Percentiles rank a stretch among this genome's conserved stretches.
Conservation (phyloP, 1,140 invertebrate species). For the Glossosoma conforme region DNA sequence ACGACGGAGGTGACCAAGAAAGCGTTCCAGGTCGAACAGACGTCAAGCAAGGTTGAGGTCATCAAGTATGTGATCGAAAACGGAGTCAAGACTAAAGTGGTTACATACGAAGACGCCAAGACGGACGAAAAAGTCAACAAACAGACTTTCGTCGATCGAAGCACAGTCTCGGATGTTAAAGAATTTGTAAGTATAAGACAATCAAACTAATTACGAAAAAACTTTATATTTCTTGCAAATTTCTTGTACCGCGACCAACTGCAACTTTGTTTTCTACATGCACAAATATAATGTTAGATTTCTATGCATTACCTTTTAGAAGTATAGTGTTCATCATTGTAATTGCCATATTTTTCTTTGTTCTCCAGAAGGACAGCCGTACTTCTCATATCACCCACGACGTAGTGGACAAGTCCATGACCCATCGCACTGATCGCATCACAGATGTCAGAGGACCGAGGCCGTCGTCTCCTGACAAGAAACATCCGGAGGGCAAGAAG, state of each 20-base stretch:
- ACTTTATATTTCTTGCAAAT: background rate
- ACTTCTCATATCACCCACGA: slow-evolving; percentile 40
- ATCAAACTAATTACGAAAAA: background rate
- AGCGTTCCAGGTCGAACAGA: slow-evolving; percentile 47
- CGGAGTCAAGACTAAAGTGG: slow-evolving; percentile 47
- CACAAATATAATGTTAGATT: background rate
- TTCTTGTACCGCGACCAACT: background rate
- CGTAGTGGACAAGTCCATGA: slow-evolving; percentile 47
- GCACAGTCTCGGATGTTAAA: slow-evolving; percentile 46
- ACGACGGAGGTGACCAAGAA: slow-evolving; percentile 44
- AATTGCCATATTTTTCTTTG: too few relatives aligned
- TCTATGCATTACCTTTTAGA: background rate
- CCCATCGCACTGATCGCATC: slow-evolving; percentile 44
- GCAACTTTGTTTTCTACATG: background rate
- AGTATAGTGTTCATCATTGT: too few relatives aligned
- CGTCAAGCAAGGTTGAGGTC: slow-evolving; percentile 48
- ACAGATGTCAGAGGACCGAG: slow-evolving; percentile 36
- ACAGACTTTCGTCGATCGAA: slow-evolving; percentile 49
- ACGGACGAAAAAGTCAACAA: slow-evolving; percentile 49
- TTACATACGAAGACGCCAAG: slow-evolving; percentile 49
- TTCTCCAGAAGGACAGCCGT: slow-evolving; percentile 46
- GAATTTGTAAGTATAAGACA: slow-evolving; percentile 46
- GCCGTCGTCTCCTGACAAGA: slow-evolving; percentile 12
- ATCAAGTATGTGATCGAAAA: slow-evolving; percentile 49
- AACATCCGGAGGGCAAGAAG: slow-evolving; percentile 32